These are phyloP conservation scores for Ploceus nigricollis DNA, from an alignment of 2,113 vertebrate genomes.

Conservation along the genomic window DNA sequence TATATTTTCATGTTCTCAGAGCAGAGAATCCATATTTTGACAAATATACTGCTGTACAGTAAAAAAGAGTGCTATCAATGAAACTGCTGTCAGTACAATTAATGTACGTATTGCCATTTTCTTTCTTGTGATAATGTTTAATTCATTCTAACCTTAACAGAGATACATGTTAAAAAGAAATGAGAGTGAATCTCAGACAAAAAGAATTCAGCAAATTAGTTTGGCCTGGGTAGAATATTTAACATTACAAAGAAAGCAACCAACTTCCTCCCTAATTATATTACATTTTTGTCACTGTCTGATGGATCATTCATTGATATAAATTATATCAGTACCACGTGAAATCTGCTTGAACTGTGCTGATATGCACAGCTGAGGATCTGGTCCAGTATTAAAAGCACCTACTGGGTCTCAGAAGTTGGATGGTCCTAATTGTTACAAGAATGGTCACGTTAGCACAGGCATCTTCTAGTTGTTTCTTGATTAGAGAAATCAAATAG, in stretches of 20 bases:
- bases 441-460: background rate
- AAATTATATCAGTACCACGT: background rate
- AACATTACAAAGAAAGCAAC: background rate
- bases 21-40: background rate
- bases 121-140: conserved; percentile 17
- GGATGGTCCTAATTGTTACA: background rate
- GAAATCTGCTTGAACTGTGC: background rate
- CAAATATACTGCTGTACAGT: background rate
- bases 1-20: background rate
- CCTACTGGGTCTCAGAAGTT: background rate
- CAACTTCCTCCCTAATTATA: background rate
- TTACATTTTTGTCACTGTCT: background rate
- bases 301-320: background rate
- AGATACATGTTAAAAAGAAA: background rate
- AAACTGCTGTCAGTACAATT: conserved; percentile 1
- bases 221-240: background rate
- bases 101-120: background rate
- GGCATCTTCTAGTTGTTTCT: background rate
- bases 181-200: background rate
- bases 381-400: background rate
- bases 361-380: background rate
- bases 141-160: conserved; percentile 26
- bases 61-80: background rate
- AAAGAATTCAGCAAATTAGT: background rate
- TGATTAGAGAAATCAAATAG: background rate